These are phyloP conservation scores for Phalera bucephala DNA, from an alignment of 2,888 invertebrate species.

Conservation along the genomic window DNA sequence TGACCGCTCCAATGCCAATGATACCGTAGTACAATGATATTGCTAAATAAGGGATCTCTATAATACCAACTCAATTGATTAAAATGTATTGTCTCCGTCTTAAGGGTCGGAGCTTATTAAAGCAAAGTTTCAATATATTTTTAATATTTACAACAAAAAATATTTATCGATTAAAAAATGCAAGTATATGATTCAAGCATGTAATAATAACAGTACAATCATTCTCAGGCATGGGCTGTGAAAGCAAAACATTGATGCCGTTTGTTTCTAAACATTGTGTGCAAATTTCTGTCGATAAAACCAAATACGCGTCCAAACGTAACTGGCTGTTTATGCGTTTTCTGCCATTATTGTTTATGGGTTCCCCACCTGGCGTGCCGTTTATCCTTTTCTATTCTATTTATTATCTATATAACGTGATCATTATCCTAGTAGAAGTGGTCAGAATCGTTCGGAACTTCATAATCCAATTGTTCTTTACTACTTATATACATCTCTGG, in stretches of 20 bases:
- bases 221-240: conserved; percentile 53
- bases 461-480: too few species aligned
- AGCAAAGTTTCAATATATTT: too few species aligned
- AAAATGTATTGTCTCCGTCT: too few species aligned
- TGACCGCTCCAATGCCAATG: background rate
- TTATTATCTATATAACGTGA: conserved; percentile 5
- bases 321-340: conserved; percentile 43
- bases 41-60: background rate
- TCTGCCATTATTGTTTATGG: conserved; percentile 35
- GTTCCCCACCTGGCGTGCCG: conserved; percentile 29
- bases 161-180: too few species aligned
- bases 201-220: conserved; percentile 49
- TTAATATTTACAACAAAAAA: conserved; percentile 31
- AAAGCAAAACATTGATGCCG: conserved; percentile 31
- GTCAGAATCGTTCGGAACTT: too few species aligned
- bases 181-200: conserved; percentile 38
- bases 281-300: conserved; percentile 67
- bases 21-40: background rate
- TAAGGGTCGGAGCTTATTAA: too few species aligned
- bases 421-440: too few species aligned
- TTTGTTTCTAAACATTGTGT: conserved; percentile 44
- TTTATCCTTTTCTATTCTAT: conserved; percentile 6
- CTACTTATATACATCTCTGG: too few species aligned
- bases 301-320: conserved; percentile 49
- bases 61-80: too few species aligned